A percentile compares a stretch with the other conserved stretches of the same genome.
Evolutionary conservation across 2,797 vertebrate genomes (phyloP).

Genomic region (Lacerta agilis): DNA sequence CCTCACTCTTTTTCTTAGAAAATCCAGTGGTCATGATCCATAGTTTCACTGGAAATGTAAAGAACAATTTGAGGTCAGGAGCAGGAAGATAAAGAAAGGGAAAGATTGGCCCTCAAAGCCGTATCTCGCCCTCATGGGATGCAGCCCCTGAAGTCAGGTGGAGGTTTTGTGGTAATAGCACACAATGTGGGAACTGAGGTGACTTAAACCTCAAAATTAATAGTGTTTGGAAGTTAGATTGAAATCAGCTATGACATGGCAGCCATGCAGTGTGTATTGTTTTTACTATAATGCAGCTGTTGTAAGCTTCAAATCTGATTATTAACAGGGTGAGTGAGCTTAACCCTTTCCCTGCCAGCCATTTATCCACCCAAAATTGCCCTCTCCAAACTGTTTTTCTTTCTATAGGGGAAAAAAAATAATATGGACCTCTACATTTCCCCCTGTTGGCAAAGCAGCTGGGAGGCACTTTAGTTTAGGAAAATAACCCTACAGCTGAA

Average conservation of each 20-base stretch:
- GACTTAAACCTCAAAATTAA: not conserved
- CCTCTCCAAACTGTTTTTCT: not conserved
- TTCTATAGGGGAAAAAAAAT: not conserved
- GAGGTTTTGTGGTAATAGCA: not conserved
- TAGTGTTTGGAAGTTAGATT: not conserved
- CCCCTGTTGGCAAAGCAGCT: not conserved
- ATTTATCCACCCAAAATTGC: not conserved
- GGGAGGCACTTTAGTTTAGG: not conserved
- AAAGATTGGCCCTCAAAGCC: not conserved
- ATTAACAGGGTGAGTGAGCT: not conserved
- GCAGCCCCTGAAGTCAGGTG: not conserved
- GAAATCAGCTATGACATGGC: not conserved
- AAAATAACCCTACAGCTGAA: not conserved
- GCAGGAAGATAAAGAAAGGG: not conserved
- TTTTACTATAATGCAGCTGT: not conserved
- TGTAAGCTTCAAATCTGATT: not conserved
- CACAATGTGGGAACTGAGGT: not conserved
- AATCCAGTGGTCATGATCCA: not conserved
- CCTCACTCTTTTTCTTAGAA: not conserved
- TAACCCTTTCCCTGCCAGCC: not conserved
- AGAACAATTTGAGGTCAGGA: not conserved
- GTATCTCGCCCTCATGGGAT: no score
- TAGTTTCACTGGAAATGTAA: not conserved
- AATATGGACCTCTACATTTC: not conserved
- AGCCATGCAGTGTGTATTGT: not conserved